These are phyloP conservation scores for Aplochiton taeniatus DNA, from an alignment of 2,797 vertebrate genomes.

Conservation along the genomic window DNA sequence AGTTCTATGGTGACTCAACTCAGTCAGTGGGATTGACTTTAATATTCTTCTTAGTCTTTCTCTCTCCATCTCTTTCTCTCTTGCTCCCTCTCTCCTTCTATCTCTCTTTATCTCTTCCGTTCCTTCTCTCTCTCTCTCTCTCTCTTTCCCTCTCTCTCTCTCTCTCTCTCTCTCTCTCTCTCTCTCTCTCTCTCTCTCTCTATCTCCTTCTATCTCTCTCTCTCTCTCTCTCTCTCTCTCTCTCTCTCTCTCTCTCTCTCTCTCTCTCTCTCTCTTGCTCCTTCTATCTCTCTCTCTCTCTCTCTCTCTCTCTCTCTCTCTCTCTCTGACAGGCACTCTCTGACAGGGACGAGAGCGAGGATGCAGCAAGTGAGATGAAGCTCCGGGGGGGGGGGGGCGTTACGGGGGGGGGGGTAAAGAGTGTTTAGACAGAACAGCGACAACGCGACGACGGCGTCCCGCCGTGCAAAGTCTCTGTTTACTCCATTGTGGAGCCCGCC, in stretches of 20 bases:
- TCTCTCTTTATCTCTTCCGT: not conserved
- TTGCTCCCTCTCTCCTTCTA: not conserved
- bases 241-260: not conserved
- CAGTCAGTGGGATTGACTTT: too few relatives aligned
- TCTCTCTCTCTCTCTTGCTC: not conserved
- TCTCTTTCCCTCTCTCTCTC: not conserved
- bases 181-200: not conserved
- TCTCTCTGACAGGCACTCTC: not conserved
- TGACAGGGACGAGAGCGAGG: too few relatives aligned
- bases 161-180: not conserved
- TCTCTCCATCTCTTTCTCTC: not conserved
- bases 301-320: conserved; percentile 8
- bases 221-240: not conserved
- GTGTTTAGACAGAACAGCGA: too few relatives aligned
- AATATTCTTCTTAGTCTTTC: too few relatives aligned
- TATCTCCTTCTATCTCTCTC: not conserved
- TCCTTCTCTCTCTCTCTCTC: not conserved
- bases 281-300: conserved; percentile 24
- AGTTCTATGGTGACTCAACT: too few relatives aligned
- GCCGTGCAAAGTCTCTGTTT: too few relatives aligned
- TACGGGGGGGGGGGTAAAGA: too few relatives aligned
- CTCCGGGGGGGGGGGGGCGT: too few relatives aligned
- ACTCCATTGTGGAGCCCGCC: too few relatives aligned
- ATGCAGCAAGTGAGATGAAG: too few relatives aligned
- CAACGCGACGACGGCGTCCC: too few relatives aligned